Base-by-base conservation (phyloP, 2,797 vertebrate species). In the Acanthurus tractus region DNA sequence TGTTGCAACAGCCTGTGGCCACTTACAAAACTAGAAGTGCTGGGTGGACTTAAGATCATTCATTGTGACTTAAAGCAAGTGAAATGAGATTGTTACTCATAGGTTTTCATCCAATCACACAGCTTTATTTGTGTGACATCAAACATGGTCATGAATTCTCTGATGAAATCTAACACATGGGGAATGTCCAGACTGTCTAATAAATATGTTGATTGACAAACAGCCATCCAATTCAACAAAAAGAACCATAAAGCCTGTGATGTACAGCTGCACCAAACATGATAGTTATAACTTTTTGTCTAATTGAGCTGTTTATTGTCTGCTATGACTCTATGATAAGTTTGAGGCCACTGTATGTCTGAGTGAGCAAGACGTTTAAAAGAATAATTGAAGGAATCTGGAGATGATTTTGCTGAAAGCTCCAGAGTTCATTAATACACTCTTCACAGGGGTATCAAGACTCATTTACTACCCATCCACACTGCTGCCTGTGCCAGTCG, bases 231-330 rank as follows among this genome's bases (percentile, higher is more conserved):
- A 81, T 77, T 84, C 67, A 81, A 79, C 75, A 52, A 61, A 79
- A 90, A 83, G 83, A 92, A 89, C 90, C 88, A 90, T 86, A 71
- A 89, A 77, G 92, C 85, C 92, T 94, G 93, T 94, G 91, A 94
- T 85, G 81, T 90, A 91, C 81, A 92, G 88, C 89, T 84, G 78
- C 88, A 87, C 88, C 88, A 89, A 91, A 88, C 85, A 50, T 65
- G 50, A 71, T 71, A 67, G 63, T 70, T 58, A 73, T 79, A 77
- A 77, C 75, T 73, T 85, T 83, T 53, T 88, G 84, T 87, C 66
- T 65, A 70, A 82, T 49, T 65, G 38, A 80, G 74, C 57, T 22
- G 70, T 76, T 84, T 77, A 57, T 74, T 62, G 66, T 83, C 67
- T 67, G 71, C 79, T 75, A 62, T 61, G 67, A 70, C 58, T 76